These are phyloP conservation scores for Meloe dianella DNA, from an alignment of 2,888 invertebrate genomes.

Conservation along the genomic window DNA sequence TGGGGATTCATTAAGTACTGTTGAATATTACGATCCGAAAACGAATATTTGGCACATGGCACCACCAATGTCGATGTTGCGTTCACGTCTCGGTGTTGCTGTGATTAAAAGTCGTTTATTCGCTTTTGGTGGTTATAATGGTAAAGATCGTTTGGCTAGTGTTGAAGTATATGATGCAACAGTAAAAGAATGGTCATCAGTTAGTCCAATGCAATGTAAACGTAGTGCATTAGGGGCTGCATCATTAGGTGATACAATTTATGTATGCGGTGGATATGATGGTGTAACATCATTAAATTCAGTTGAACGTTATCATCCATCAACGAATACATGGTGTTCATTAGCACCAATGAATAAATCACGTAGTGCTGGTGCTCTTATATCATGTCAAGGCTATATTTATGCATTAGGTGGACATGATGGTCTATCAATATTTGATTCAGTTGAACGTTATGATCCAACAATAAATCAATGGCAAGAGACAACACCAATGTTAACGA, in stretches of 20 bases:
- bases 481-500: constrained; percentile 80
- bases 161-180: constrained; percentile 85
- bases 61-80: constrained; percentile 83
- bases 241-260: constrained; percentile 77
- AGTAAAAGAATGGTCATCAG: constrained; percentile 75
- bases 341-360: constrained; percentile 75
- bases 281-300: constrained; percentile 82
- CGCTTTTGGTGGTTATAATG: constrained; percentile 87
- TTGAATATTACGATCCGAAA: constrained; percentile 82
- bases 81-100: constrained; percentile 84
- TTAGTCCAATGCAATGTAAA: constrained; percentile 81
- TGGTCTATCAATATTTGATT: constrained; percentile 85
- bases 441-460: constrained; percentile 82
- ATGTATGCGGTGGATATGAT: constrained; percentile 86
- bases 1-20: constrained; percentile 83
- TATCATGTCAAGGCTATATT: constrained; percentile 66
- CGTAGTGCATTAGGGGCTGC: constrained; percentile 80
- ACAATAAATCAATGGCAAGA: constrained; percentile 74
- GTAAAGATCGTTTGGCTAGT: constrained; percentile 78
- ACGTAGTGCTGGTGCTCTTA: constrained; percentile 58
- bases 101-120: constrained; percentile 78
- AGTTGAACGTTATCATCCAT: constrained; percentile 81
- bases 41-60: constrained; percentile 75
- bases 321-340: constrained; percentile 75
- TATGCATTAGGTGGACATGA: constrained; percentile 89